Percentiles rank a stretch among this genome's conserved stretches.
Evolutionary conservation across 2,113 vertebrate species (phyloP).

Genomic region (Oncorhynchus keta): DNA sequence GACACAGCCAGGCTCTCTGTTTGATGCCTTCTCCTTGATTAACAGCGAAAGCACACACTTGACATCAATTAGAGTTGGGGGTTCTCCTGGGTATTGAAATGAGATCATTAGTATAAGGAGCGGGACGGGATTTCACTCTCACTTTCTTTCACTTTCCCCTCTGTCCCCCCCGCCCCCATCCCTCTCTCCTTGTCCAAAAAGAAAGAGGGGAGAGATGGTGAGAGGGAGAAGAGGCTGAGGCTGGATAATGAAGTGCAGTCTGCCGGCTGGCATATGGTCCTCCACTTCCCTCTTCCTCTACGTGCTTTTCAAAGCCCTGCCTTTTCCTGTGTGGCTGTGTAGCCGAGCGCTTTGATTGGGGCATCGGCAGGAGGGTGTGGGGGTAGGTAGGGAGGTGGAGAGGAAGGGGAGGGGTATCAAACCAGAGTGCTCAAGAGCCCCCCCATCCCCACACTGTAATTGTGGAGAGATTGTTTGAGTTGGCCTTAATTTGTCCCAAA

Average conservation of each 20-base stretch:
- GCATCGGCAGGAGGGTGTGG: conserved; percentile 59
- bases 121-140: conserved; percentile 65
- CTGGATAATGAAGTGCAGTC: conserved; percentile 84
- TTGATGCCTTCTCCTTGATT: conserved; percentile 84
- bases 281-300: conserved; percentile 64
- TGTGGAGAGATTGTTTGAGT: conserved; percentile 50
- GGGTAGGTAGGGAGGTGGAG: conserved; percentile 43
- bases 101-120: conserved; percentile 95
- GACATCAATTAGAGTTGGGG: conserved; percentile 94
- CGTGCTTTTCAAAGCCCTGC: conserved; percentile 78
- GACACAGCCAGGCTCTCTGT: conserved; percentile 43
- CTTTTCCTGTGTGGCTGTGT: conserved; percentile 69
- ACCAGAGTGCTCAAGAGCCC: not conserved
- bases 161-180: not conserved
- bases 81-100: conserved; percentile 87
- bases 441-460: conserved; percentile 22
- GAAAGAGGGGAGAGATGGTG: not conserved
- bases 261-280: conserved; percentile 79
- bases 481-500: conserved; percentile 61
- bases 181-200: not conserved
- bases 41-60: conserved; percentile 93
- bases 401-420: conserved; percentile 5
- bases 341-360: conserved; percentile 78
- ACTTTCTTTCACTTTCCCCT: conserved; percentile 5
- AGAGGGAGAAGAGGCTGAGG: conserved; percentile 23